These are phyloP conservation scores for Drosophila prostipennis DNA, from an alignment of 2,888 invertebrate genomes.

Conservation along the genomic window DNA sequence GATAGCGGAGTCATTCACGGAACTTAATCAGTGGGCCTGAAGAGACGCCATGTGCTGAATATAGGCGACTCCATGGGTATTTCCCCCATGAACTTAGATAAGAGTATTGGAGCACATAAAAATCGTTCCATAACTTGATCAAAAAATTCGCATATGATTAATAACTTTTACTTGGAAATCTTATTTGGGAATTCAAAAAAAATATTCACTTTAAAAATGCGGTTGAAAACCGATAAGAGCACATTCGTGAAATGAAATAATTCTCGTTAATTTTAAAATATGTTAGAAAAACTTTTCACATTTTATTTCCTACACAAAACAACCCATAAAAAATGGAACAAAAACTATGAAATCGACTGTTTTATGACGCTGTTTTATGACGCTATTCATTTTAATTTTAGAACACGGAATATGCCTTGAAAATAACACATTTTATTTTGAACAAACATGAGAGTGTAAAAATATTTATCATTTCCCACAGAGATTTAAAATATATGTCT, in stretches of 20 bases:
- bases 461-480: background rate
- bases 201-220: background rate
- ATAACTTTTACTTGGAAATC: background rate
- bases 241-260: background rate
- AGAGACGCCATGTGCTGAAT: slow-evolving; percentile 13
- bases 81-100: slow-evolving; percentile 33
- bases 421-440: background rate
- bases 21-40: slow-evolving; percentile 19
- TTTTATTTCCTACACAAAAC: background rate
- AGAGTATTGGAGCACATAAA: slow-evolving; percentile 1
- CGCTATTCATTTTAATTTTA: slow-evolving; percentile 10
- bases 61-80: slow-evolving; percentile 7
- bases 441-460: background rate
- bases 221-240: background rate
- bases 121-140: background rate
- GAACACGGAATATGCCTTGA: background rate
- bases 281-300: too few species aligned
- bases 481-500: background rate
- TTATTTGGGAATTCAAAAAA: background rate
- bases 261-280: too few species aligned
- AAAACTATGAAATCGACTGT: background rate
- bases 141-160: background rate
- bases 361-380: slow-evolving; percentile 2
- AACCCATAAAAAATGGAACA: background rate
- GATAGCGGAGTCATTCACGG: slow-evolving; percentile 13